Evolutionary conservation across 2,113 vertebrate species (phyloP).

Genomic region (Amblyornis subalaris): DNA sequence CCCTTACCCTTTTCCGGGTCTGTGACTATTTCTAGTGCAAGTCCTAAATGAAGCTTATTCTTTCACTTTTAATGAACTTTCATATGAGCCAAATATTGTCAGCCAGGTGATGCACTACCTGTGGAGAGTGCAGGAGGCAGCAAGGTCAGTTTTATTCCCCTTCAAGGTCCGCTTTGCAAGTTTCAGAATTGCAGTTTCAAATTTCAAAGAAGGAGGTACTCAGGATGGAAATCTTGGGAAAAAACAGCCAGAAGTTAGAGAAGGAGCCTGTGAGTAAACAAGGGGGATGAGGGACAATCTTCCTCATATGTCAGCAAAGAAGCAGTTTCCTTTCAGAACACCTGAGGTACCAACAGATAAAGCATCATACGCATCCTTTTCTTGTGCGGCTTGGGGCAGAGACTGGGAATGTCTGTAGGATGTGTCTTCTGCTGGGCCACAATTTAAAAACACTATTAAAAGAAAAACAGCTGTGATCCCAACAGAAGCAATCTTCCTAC

Average conservation of each 20-base stretch:
- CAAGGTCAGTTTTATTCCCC: neutral
- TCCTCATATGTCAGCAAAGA: neutral
- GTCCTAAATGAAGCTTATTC: neutral
- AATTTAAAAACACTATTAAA: neutral
- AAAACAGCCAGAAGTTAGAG: neutral
- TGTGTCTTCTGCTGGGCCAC: neutral
- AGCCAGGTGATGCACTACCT: neutral
- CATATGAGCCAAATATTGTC: neutral
- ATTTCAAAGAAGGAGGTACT: neutral
- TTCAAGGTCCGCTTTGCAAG: neutral
- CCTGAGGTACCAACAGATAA: neutral
- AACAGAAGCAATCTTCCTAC: slow-evolving; percentile 2
- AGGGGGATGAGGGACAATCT: neutral
- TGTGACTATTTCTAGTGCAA: neutral
- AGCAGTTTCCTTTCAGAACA: neutral
- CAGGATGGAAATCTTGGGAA: neutral
- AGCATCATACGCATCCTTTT: fast-evolving
- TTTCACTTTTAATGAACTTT: neutral
- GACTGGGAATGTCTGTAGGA: neutral
- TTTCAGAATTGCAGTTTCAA: neutral
- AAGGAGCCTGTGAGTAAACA: neutral
- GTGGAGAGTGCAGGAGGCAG: neutral
- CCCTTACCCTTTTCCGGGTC: neutral
- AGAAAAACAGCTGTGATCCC: neutral
- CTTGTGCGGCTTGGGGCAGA: neutral